A percentile compares a stretch with the other conserved stretches of the same genome.
phyloP scores from a whole-genome alignment of 2,888 invertebrate species.

The Cosmia pyralina region DNA sequence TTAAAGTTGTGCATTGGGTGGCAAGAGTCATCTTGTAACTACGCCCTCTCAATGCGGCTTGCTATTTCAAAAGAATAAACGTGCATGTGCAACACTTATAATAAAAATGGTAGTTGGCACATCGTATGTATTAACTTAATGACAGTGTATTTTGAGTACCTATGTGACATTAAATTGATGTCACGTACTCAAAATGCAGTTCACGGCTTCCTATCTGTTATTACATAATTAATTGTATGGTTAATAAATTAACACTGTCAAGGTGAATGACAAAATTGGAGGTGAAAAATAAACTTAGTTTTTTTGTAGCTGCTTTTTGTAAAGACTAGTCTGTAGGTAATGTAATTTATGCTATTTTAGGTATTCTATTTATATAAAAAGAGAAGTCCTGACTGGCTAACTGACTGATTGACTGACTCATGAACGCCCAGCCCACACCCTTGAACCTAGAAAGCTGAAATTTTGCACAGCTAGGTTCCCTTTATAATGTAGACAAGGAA shows the following conservation, averaged over 20 bases:
- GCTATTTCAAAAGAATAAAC: neutral
- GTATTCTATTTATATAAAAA: no score
- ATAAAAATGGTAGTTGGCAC: neutral
- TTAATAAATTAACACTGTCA: neutral
- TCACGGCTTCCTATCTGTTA: constrained; percentile 16
- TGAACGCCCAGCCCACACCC: no score
- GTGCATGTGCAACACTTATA: neutral
- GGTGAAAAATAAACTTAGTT: neutral
- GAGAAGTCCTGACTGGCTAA: no score
- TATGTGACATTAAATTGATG: neutral
- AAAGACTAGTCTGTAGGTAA: neutral
- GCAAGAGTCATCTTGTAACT: no score
- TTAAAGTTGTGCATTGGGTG: no score
- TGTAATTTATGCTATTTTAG: no score
- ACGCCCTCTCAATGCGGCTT: no score
- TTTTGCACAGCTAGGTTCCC: no score
- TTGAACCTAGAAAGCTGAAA: no score
- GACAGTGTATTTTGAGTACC: constrained; percentile 3
- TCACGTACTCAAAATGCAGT: constrained; percentile 3
- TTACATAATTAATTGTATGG: constrained; percentile 1
- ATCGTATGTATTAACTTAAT: constrained; percentile 21
- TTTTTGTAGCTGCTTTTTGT: neutral
- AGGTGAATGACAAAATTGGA: neutral
- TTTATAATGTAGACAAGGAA: no score
- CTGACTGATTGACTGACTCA: no score